phyloP scores from a whole-genome alignment of 2,888 invertebrate species.

The Erebia palarica region DNA sequence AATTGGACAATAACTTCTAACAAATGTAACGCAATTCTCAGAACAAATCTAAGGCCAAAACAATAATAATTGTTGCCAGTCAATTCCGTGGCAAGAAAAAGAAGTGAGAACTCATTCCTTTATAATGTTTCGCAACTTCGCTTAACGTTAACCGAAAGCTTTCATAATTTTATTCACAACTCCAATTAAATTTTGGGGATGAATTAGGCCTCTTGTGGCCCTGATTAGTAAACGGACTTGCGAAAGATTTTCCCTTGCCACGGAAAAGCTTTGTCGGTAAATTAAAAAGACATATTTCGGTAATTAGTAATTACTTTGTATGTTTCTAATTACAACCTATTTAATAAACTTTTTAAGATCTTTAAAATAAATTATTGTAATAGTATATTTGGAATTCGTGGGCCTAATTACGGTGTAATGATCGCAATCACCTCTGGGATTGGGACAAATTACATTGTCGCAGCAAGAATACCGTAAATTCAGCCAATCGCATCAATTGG shows the following conservation, averaged over 20 bases:
- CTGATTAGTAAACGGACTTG: constrained; percentile 31
- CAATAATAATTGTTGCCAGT: constrained; percentile 13
- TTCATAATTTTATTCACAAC: constrained; percentile 55
- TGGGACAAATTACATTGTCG: no score
- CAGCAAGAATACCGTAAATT: no score
- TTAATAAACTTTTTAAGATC: neutral
- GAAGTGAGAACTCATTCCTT: constrained; percentile 63
- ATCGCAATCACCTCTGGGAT: no score
- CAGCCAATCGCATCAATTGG: no score
- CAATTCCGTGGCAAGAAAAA: constrained; percentile 40
- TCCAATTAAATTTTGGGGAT: constrained; percentile 44
- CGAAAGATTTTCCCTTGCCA: neutral
- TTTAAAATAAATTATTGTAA: neutral
- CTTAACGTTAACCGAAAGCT: constrained; percentile 58
- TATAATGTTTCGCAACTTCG: constrained; percentile 66
- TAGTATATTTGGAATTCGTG: neutral
- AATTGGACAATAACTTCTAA: neutral
- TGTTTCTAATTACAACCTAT: neutral
- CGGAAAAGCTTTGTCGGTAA: constrained; percentile 8
- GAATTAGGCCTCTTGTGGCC: constrained; percentile 31
- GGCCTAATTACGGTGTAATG: no score
- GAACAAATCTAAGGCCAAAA: constrained; percentile 11
- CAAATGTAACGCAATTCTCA: neutral
- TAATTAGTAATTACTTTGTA: neutral
- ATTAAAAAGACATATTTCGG: neutral